Conservation (phyloP, 1,140 invertebrate genomes). For the Lerema accius region DNA sequence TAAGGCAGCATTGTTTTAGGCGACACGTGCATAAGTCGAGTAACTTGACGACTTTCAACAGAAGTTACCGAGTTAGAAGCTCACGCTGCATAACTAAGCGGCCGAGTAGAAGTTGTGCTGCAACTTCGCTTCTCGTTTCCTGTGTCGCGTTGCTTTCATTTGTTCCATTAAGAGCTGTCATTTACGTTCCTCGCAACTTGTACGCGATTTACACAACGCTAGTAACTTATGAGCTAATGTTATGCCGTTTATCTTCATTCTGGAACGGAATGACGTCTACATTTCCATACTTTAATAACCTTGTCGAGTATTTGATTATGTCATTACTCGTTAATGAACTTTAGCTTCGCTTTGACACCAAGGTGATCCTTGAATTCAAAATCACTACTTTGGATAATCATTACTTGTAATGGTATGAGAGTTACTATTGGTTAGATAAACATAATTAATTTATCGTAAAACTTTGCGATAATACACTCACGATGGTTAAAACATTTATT, state of each 20-base stretch:
- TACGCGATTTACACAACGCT: conserved; percentile 23
- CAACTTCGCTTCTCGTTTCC: conserved; percentile 50
- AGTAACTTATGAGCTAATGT: conserved; percentile 21
- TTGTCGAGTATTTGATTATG: conserved; percentile 1
- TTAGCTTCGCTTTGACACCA: no score
- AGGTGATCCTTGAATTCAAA: no score
- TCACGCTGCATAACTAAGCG: conserved; percentile 48
- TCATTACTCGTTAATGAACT: no score
- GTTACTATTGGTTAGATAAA: no score
- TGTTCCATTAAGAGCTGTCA: conserved; percentile 48
- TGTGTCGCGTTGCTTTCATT: conserved; percentile 48
- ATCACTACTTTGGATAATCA: no score
- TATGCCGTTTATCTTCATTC: conserved; percentile 22
- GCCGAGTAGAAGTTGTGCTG: conserved; percentile 41
- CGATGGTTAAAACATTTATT: no score
- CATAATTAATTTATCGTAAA: no score
- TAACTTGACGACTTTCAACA: conserved; percentile 43
- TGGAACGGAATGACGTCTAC: conserved; percentile 1
- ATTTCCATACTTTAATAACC: conserved; percentile 3
- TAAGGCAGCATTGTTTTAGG: conserved; percentile 38
- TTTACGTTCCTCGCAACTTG: conserved; percentile 30
- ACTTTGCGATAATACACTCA: no score
- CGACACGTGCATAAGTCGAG: conserved; percentile 49
- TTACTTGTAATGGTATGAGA: no score
- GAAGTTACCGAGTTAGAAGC: conserved; percentile 36